Conservation (phyloP, 2,888 invertebrate genomes). For the Petrophora chlorosata region DNA sequence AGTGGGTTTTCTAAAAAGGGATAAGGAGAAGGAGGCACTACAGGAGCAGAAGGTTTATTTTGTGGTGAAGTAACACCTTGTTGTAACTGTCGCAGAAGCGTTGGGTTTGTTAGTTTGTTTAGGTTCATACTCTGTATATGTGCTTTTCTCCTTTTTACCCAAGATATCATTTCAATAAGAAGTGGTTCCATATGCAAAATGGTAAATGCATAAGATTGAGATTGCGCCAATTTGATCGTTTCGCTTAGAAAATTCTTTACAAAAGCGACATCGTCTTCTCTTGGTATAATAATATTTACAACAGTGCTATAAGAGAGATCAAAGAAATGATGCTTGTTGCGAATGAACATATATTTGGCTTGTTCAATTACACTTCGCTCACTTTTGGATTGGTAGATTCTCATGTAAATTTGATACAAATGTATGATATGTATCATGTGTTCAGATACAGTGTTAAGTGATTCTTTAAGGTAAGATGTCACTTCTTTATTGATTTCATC, state of each 20-base stretch:
- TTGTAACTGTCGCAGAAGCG: not conserved
- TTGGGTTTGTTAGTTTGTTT: not conserved
- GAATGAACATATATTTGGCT: constrained; percentile 27
- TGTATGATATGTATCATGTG: constrained; percentile 41
- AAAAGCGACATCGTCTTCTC: constrained; percentile 44
- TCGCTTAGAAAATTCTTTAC: constrained; percentile 41
- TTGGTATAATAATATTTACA: constrained; percentile 45
- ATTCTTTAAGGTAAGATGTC: not conserved
- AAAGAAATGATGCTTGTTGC: constrained; percentile 43
- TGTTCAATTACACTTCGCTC: constrained; percentile 10
- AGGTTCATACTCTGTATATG: constrained; percentile 3
- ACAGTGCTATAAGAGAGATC: constrained; percentile 45
- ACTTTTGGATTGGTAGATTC: constrained; percentile 1
- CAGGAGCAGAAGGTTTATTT: too few species aligned
- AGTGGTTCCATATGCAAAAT: constrained; percentile 37
- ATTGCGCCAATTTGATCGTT: constrained; percentile 36
- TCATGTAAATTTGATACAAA: constrained; percentile 30
- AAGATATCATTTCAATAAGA: constrained; percentile 46
- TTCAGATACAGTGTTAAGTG: constrained; percentile 36
- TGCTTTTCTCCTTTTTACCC: constrained; percentile 41
- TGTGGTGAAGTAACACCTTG: not conserved
- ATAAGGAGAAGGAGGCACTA: not conserved
- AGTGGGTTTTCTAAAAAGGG: not conserved
- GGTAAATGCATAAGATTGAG: constrained; percentile 10
- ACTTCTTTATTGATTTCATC: not conserved